A percentile compares a stretch with the other conserved stretches of the same genome.
phyloP scores from a whole-genome alignment of 64 coral and sea anemone species.

The Orbicella faveolata region DNA sequence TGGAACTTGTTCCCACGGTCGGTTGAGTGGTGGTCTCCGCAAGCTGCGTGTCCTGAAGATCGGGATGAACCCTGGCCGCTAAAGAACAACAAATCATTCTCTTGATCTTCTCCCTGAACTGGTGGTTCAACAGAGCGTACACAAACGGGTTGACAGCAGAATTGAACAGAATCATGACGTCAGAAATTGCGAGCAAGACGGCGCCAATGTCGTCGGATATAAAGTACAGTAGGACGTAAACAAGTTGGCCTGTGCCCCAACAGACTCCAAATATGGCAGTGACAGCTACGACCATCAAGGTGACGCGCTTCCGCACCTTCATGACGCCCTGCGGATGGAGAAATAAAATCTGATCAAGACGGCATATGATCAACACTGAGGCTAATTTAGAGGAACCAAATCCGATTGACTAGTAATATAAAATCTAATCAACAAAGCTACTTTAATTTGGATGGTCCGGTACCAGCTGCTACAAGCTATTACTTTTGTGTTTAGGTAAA shows the following conservation, averaged over 20 bases:
- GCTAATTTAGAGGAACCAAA: not conserved
- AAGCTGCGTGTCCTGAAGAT: not conserved
- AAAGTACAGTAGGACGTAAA: too few relatives aligned
- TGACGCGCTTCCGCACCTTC: constrained; percentile 30
- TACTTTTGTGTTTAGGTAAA: too few relatives aligned
- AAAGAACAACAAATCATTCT: not conserved
- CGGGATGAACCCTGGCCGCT: not conserved
- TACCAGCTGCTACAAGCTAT: too few relatives aligned
- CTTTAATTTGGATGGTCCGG: too few relatives aligned
- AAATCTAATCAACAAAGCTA: too few relatives aligned
- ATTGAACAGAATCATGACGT: too few relatives aligned
- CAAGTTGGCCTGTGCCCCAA: constrained; percentile 2
- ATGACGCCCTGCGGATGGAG: not conserved
- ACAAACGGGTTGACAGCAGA: too few relatives aligned
- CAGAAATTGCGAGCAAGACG: too few relatives aligned
- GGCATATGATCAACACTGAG: not conserved
- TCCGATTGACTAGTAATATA: not conserved
- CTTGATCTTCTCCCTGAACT: not conserved
- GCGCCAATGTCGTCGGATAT: too few relatives aligned
- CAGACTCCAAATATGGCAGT: constrained; percentile 2
- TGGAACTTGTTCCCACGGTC: too few relatives aligned
- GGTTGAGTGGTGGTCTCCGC: not conserved
- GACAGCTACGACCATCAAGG: constrained; percentile 29
- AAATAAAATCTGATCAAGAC: not conserved
- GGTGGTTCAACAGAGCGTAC: too few relatives aligned